A percentile compares a stretch with the other conserved stretches of the same genome.
These are phyloP conservation scores for Podocnemis expansa DNA, from an alignment of 2,113 vertebrate genomes.

Conservation along the genomic window DNA sequence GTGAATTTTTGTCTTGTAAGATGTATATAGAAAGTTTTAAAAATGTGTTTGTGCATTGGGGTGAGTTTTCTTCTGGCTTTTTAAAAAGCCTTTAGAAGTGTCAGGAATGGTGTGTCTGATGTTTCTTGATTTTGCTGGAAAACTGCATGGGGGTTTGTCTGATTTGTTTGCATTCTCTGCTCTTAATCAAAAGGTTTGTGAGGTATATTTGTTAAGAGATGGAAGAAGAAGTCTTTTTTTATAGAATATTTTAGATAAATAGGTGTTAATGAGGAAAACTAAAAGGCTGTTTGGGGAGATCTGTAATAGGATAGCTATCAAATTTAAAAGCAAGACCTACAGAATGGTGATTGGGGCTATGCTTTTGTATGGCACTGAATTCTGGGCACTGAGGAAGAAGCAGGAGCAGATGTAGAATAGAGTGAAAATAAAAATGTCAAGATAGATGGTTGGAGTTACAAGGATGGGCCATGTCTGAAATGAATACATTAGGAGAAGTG, in stretches of 20 bases:
- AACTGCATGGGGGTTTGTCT: neutral
- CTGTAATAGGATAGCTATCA: neutral
- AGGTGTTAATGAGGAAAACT: neutral
- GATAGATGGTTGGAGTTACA: neutral
- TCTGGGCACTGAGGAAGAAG: neutral
- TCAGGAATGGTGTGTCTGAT: neutral
- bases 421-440: neutral
- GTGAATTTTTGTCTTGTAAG: accelerated
- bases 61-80: neutral
- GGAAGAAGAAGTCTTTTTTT: neutral
- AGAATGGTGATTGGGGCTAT: neutral
- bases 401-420: neutral
- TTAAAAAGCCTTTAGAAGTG: neutral
- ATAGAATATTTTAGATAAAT: neutral
- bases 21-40: neutral
- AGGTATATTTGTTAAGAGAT: neutral
- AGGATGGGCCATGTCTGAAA: neutral
- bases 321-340: neutral
- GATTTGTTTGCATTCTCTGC: neutral
- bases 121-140: neutral
- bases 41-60: neutral
- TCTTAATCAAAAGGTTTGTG: neutral
- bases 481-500: neutral
- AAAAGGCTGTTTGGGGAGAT: neutral
- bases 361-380: neutral